Conservation (phyloP, 2,797 vertebrate genomes). For the Heterohyrax brucei region DNA sequence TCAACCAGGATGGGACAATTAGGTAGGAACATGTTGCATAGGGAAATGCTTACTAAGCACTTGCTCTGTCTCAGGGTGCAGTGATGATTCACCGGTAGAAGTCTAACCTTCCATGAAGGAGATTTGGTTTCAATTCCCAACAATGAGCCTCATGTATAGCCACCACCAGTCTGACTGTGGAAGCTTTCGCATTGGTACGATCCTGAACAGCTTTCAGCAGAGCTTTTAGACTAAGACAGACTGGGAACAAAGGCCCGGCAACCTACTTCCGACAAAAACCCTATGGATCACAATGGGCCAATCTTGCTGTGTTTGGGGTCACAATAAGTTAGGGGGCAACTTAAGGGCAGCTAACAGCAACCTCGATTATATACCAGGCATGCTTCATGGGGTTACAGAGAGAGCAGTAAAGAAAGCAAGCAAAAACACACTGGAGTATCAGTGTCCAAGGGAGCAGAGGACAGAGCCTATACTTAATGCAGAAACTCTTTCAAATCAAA, state of each 20-base stretch:
- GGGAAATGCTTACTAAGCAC: fast-evolving
- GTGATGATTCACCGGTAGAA: not conserved
- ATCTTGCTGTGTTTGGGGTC: not conserved
- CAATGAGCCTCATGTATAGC: not conserved
- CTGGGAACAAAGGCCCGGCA: not conserved
- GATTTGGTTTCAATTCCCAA: not conserved
- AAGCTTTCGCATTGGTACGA: not conserved
- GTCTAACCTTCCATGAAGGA: not conserved
- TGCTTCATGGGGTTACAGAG: not conserved
- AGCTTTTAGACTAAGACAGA: not conserved
- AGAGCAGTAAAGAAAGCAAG: not conserved
- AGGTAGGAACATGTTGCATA: not conserved
- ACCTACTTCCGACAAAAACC: not conserved
- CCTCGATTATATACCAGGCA: not conserved
- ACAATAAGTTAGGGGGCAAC: not conserved
- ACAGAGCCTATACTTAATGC: not conserved
- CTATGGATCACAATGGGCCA: not conserved
- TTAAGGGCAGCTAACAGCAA: not conserved
- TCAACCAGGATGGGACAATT: fast-evolving
- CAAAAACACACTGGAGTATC: fast-evolving
- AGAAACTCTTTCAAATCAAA: not conserved
- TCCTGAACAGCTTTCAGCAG: not conserved
- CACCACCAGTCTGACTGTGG: not conserved
- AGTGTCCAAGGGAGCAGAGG: too few relatives aligned
- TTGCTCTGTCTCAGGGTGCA: not conserved